A percentile compares a stretch with the other conserved stretches of the same genome.
Evolutionary conservation across 2,797 vertebrate species (phyloP).

Genomic region (Coendou prehensilis): DNA sequence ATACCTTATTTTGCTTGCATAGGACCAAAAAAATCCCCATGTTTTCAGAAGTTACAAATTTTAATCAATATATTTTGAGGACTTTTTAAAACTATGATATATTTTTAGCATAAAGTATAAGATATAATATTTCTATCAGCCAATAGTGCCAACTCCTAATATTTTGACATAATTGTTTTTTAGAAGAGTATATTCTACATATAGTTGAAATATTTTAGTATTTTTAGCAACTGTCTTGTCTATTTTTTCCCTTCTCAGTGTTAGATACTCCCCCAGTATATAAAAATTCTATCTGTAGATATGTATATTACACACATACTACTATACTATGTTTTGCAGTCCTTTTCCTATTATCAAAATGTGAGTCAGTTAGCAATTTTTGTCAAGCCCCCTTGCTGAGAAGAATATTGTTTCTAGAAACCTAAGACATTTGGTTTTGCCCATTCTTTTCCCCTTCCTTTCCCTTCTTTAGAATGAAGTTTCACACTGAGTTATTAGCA

Average conservation of each 20-base stretch:
- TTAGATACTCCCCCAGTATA: slow-evolving; percentile 36
- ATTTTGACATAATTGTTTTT: slow-evolving; percentile 1
- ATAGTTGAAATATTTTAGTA: slow-evolving; percentile 8
- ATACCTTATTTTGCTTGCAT: slow-evolving; percentile 26
- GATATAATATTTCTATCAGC: not conserved
- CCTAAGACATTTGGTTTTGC: not conserved
- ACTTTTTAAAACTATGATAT: slow-evolving; percentile 11
- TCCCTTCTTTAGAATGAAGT: not conserved
- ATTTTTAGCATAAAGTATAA: slow-evolving; percentile 29
- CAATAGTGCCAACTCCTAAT: not conserved
- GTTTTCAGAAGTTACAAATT: slow-evolving; percentile 24
- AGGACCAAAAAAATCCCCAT: not conserved
- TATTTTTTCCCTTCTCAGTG: not conserved
- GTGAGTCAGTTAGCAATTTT: not conserved
- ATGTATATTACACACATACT: not conserved
- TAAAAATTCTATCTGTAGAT: not conserved
- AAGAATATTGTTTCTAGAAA: slow-evolving; percentile 47
- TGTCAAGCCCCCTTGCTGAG: not conserved
- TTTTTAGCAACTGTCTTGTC: not conserved
- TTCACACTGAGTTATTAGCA: not conserved
- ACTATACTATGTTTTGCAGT: not conserved
- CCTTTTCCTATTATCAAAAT: not conserved
- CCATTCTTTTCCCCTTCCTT: not conserved
- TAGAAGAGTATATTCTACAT: not conserved
- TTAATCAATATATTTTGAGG: slow-evolving; percentile 25